Evolutionary conservation across 92 coral and sea anemone species (phyloP).

Genomic region (Phenganax marumi): DNA sequence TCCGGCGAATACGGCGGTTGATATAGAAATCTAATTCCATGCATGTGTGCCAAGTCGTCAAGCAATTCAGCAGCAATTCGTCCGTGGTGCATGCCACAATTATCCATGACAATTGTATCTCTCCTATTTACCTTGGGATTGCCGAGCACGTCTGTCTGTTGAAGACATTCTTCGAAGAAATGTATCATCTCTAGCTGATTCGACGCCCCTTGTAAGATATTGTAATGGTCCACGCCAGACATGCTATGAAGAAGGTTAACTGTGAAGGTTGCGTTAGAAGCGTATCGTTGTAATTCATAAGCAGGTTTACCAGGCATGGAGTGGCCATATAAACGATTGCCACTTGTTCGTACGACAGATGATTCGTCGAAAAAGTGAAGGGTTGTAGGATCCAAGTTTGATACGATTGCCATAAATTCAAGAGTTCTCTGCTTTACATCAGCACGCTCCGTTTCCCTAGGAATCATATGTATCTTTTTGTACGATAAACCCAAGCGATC

Average conservation of each 20-base stretch:
- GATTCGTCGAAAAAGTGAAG: conserved; percentile 57
- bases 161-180: conserved; percentile 1
- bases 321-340: conserved; percentile 53
- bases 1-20: conserved; percentile 50
- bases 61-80: conserved; percentile 39
- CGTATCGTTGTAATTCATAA: conserved; percentile 48
- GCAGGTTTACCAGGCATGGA: conserved; percentile 43
- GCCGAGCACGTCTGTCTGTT: no score
- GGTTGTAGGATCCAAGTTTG: conserved; percentile 37
- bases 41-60: conserved; percentile 36
- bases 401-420: not conserved
- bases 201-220: not conserved
- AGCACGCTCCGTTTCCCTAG: no score
- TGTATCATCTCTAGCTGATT: not conserved
- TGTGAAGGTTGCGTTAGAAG: conserved; percentile 58
- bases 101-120: not conserved
- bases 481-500: no score
- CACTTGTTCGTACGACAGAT: conserved; percentile 56
- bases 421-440: no score
- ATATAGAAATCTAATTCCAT: conserved; percentile 42
- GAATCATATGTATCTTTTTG: no score
- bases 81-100: conserved; percentile 44
- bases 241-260: not conserved
- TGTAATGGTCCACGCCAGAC: not conserved
- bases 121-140: not conserved